Percentiles rank a stretch among this genome's conserved stretches.
Conservation (phyloP, 2,888 invertebrate species). For the Leptogaster cylindrica region DNA sequence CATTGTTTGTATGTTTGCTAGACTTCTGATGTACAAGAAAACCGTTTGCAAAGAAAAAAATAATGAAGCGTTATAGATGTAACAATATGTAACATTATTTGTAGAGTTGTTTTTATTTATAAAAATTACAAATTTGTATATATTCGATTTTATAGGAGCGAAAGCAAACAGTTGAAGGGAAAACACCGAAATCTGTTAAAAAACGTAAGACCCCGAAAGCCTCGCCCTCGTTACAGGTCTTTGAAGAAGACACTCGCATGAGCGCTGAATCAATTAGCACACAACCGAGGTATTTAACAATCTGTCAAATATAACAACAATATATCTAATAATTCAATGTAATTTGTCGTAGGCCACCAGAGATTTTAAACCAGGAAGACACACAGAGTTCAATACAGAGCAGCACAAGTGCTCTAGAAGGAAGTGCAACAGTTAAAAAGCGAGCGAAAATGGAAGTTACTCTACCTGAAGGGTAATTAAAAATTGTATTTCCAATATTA, state of each 20-base stretch:
- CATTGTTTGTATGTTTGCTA: too few species aligned
- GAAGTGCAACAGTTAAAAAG: constrained; percentile 29
- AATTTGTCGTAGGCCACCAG: constrained; percentile 55
- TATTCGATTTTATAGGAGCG: constrained; percentile 42
- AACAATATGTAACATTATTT: neutral
- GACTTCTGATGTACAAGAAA: too few species aligned
- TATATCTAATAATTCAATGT: neutral
- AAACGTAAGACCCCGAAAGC: constrained; percentile 61
- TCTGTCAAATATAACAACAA: neutral
- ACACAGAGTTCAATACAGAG: constrained; percentile 85
- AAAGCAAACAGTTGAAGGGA: constrained; percentile 56
- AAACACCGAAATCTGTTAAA: constrained; percentile 61
- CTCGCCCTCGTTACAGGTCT: constrained; percentile 66
- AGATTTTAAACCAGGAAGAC: constrained; percentile 66
- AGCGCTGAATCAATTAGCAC: constrained; percentile 70
- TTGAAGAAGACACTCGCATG: constrained; percentile 79
- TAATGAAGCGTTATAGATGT: neutral
- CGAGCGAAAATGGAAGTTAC: constrained; percentile 64
- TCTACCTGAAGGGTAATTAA: constrained; percentile 61
- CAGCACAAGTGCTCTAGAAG: constrained; percentile 62
- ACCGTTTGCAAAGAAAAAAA: too few species aligned
- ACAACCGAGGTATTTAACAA: constrained; percentile 60
- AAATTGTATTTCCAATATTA: neutral
- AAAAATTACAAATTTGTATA: neutral
- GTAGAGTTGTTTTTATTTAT: neutral